Conservation (phyloP, 2,113 vertebrate species). For the Phalacrocorax brasilianus region DNA sequence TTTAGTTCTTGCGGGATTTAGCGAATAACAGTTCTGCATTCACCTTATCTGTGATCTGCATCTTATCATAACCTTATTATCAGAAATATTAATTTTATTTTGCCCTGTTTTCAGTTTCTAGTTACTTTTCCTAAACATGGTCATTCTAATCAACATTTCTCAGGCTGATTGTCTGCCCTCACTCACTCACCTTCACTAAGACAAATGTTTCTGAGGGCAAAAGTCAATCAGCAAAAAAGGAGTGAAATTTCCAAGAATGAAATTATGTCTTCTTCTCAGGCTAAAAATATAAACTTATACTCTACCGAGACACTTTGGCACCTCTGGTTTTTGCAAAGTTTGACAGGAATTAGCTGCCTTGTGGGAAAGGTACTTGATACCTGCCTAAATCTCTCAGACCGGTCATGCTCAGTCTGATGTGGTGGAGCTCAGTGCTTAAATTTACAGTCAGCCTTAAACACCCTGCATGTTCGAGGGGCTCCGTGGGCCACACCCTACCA, state of each 20-base stretch:
- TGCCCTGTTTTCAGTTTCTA: neutral
- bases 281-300: neutral
- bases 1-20: neutral
- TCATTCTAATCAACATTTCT: neutral
- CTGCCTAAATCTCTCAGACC: neutral
- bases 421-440: neutral
- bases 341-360: neutral
- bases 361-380: neutral
- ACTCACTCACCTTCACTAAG: neutral
- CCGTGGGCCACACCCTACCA: no score
- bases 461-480: fast-evolving
- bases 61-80: neutral
- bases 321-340: neutral
- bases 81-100: neutral
- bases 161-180: neutral
- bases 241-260: neutral
- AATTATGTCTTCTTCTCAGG: neutral
- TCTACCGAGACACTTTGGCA: neutral
- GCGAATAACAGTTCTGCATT: neutral
- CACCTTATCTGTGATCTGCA: neutral
- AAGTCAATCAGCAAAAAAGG: neutral
- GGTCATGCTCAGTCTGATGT: neutral
- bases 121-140: neutral
- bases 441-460: neutral
- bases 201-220: neutral